Evolutionary conservation across 2,888 invertebrate species (phyloP).

Genomic region (Drosophila antonietae): DNA sequence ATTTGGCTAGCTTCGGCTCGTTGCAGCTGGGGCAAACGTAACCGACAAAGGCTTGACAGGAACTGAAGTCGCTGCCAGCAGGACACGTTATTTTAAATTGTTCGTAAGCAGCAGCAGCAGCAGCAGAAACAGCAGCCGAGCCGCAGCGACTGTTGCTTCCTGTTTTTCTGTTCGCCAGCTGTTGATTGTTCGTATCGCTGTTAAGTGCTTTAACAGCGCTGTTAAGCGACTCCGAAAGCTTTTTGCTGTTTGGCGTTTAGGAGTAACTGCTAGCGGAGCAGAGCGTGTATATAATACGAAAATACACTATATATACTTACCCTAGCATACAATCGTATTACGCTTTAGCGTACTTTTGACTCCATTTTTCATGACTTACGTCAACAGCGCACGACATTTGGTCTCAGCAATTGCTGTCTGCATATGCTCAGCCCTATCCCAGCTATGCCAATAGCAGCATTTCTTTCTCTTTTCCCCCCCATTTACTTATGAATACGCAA

Average conservation of each 20-base stretch:
- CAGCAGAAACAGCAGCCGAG: constrained; percentile 29
- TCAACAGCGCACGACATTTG: not conserved
- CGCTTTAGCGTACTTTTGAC: not conserved
- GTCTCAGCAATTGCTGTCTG: not conserved
- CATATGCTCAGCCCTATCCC: not conserved
- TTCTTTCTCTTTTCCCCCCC: not conserved
- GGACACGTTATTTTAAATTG: constrained; percentile 65
- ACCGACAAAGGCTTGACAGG: constrained; percentile 77
- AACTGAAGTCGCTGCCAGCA: constrained; percentile 60
- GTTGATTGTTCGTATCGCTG: constrained; percentile 25
- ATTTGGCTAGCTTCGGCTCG: constrained; percentile 38
- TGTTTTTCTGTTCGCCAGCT: constrained; percentile 31
- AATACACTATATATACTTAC: not conserved
- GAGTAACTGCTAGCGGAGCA: constrained; percentile 10
- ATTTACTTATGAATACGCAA: not conserved
- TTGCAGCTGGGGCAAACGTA: constrained; percentile 57
- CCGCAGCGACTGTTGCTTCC: constrained; percentile 56
- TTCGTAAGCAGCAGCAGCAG: constrained; percentile 27
- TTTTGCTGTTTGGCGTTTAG: constrained; percentile 26
- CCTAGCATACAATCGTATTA: not conserved
- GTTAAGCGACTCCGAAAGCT: constrained; percentile 52
- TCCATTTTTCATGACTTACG: not conserved
- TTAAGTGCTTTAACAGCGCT: constrained; percentile 24
- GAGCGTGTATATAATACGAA: not conserved
- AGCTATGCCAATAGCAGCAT: not conserved